Percentiles rank a stretch among this genome's conserved stretches.
phyloP scores from a whole-genome alignment of 1,140 invertebrate genomes.

The Colletes latitarsis region DNA sequence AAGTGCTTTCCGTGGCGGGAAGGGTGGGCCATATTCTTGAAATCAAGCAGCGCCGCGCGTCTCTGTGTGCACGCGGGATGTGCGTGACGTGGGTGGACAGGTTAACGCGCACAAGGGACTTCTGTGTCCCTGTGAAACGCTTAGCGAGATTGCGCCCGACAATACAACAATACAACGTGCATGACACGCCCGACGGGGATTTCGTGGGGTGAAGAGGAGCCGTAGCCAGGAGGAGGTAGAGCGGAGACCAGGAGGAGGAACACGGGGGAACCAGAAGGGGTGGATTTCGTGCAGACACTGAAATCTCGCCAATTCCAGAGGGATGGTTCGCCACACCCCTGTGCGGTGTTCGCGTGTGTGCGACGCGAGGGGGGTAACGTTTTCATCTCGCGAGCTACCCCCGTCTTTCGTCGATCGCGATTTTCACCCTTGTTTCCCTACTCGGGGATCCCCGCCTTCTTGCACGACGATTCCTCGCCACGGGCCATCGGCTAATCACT shows the following conservation, averaged over 20 bases:
- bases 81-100: slow-evolving; percentile 77
- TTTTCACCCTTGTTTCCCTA: slow-evolving; percentile 39
- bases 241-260: slow-evolving; percentile 38
- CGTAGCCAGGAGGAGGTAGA: slow-evolving; percentile 46
- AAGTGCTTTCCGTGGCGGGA: slow-evolving; percentile 37
- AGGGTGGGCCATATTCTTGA: slow-evolving; percentile 59
- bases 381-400: slow-evolving; percentile 30
- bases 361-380: slow-evolving; percentile 15
- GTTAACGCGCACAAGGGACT: slow-evolving; percentile 72
- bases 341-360: slow-evolving; percentile 14
- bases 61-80: slow-evolving; percentile 46
- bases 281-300: slow-evolving; percentile 74
- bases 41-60: slow-evolving; percentile 56
- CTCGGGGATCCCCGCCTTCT: neutral
- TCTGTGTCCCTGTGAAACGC: slow-evolving; percentile 77
- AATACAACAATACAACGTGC: slow-evolving; percentile 80
- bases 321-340: slow-evolving; percentile 65
- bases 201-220: slow-evolving; percentile 54
- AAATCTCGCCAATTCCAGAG: slow-evolving; percentile 81
- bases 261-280: slow-evolving; percentile 39
- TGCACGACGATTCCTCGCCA: neutral
- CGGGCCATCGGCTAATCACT: slow-evolving; percentile 35
- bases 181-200: slow-evolving; percentile 79
- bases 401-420: slow-evolving; percentile 11
- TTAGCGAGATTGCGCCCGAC: slow-evolving; percentile 81